phyloP scores from a whole-genome alignment of 2,888 invertebrate species.

The Allophyes oxyacanthae region DNA sequence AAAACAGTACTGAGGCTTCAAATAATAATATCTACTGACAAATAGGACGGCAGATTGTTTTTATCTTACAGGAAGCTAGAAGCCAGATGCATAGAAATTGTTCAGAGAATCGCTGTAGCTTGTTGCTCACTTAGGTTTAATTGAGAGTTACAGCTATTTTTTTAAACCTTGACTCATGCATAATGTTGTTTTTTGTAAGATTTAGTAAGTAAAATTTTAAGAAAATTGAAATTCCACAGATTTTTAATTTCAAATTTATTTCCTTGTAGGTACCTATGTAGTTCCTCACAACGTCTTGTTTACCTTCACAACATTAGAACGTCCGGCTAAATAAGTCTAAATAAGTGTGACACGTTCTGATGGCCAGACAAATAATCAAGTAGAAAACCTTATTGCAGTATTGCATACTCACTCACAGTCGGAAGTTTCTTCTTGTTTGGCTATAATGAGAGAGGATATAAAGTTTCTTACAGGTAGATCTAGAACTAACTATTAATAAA shows the following conservation, averaged over 20 bases:
- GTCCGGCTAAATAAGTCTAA: not conserved
- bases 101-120: too few species aligned
- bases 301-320: constrained; percentile 19
- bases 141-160: too few species aligned
- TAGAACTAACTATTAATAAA: constrained; percentile 27
- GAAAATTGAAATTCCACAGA: too few species aligned
- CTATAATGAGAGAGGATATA: not conserved
- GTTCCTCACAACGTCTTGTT: constrained; percentile 16
- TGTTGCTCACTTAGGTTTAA: too few species aligned
- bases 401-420: too few species aligned
- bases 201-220: too few species aligned
- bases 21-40: constrained; percentile 13
- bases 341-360: constrained; percentile 18
- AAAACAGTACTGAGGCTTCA: constrained; percentile 11
- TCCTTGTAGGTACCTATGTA: too few species aligned
- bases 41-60: not conserved
- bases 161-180: too few species aligned
- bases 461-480: constrained; percentile 1
- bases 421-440: too few species aligned
- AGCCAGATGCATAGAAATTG: not conserved
- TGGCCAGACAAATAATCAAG: constrained; percentile 11
- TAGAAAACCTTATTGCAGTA: constrained; percentile 6
- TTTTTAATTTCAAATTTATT: constrained; percentile 12
- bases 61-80: not conserved
- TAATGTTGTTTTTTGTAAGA: too few species aligned